Percentiles rank a stretch among this genome's conserved stretches.
Evolutionary conservation across 2,888 invertebrate genomes (phyloP).

Genomic region (Lasioglossum oenotherae): DNA sequence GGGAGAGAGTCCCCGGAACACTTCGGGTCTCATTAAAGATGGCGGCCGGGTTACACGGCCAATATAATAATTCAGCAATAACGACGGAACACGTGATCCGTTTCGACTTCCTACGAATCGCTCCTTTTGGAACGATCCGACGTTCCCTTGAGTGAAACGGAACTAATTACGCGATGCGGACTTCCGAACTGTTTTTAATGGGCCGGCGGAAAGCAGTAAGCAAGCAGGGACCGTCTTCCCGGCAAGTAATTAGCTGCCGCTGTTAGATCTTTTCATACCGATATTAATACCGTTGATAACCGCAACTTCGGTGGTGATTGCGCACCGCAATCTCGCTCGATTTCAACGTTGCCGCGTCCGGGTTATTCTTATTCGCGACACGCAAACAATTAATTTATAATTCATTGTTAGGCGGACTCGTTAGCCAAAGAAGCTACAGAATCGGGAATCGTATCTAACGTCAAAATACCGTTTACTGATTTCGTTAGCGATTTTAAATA

Average conservation of each 20-base stretch:
- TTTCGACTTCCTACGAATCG: background rate
- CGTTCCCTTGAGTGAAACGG: slow-evolving; percentile 19
- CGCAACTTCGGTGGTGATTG: background rate
- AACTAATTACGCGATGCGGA: slow-evolving; percentile 34
- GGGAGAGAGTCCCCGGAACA: background rate
- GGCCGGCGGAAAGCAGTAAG: slow-evolving; percentile 12
- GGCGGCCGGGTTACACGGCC: background rate
- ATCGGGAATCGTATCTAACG: too few relatives aligned
- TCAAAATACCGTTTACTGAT: too few relatives aligned
- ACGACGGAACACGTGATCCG: slow-evolving; percentile 9
- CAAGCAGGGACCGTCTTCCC: background rate
- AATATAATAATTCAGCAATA: slow-evolving; percentile 23
- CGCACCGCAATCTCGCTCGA: background rate
- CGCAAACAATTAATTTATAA: background rate
- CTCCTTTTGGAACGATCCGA: slow-evolving; percentile 7
- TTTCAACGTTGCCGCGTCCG: background rate
- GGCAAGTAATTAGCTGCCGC: slow-evolving; percentile 9
- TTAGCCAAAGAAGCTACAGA: too few relatives aligned
- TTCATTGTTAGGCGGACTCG: too few relatives aligned
- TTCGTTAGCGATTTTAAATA: too few relatives aligned
- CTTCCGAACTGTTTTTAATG: slow-evolving; percentile 24
- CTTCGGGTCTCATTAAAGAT: background rate
- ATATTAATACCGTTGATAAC: slow-evolving; percentile 31
- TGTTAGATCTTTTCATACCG: slow-evolving; percentile 24
- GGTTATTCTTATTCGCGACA: background rate